These are phyloP conservation scores for Stomatorhinus walkeri DNA, from an alignment of 2,797 vertebrate species.

Conservation along the genomic window DNA sequence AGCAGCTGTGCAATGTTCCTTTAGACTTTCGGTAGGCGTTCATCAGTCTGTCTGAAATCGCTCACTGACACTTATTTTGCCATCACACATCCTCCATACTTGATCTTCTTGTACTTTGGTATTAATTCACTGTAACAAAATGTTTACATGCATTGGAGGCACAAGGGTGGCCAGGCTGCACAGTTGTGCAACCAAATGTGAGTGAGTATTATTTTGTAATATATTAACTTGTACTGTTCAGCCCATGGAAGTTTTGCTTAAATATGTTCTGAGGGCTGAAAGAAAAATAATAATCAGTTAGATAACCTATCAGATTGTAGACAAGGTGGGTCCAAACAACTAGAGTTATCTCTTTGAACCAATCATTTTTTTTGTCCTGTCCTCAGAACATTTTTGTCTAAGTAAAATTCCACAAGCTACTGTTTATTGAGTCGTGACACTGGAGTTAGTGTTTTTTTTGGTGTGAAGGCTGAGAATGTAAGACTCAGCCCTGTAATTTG, in stretches of 20 bases:
- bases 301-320: background rate
- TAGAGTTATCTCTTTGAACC: background rate
- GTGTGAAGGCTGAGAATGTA: background rate
- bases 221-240: background rate
- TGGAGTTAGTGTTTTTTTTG: background rate
- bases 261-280: background rate
- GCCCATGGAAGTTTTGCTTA: background rate
- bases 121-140: background rate
- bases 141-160: constrained; percentile 23
- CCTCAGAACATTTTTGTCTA: background rate
- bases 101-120: background rate
- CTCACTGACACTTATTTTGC: background rate
- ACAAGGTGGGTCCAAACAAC: background rate
- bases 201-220: background rate
- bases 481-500: background rate
- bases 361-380: background rate
- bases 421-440: background rate
- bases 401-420: background rate
- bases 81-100: background rate
- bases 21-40: no score
- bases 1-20: background rate
- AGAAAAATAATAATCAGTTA: background rate
- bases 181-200: background rate
- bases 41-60: background rate
- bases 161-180: background rate